Percentiles rank a stretch among this genome's conserved stretches.
These are phyloP conservation scores for Eleginops maclovinus DNA, from an alignment of 2,113 vertebrate genomes.

Conservation along the genomic window DNA sequence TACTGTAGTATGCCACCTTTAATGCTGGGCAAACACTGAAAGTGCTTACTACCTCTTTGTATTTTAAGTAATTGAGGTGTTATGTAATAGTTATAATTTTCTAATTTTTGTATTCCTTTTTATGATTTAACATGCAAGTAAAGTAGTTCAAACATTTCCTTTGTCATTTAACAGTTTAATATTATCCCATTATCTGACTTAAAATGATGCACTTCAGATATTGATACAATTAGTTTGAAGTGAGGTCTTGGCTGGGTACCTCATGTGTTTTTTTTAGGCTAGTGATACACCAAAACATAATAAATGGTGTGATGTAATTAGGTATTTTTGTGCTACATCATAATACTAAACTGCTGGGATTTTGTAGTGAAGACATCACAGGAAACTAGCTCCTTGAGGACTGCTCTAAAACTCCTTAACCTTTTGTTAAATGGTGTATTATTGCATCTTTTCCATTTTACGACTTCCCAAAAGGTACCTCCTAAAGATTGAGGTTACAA, in stretches of 20 bases:
- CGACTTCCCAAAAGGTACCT: neutral
- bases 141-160: constrained; percentile 20
- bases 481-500: constrained; percentile 16
- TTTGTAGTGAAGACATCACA: neutral
- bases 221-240: constrained; percentile 5
- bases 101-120: constrained; percentile 13
- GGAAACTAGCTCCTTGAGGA: neutral
- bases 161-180: neutral
- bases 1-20: neutral
- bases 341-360: neutral
- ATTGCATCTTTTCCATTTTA: neutral
- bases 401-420: neutral
- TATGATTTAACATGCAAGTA: constrained; percentile 24
- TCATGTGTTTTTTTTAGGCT: constrained; percentile 3
- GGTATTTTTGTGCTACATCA: neutral
- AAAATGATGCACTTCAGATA: neutral
- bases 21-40: constrained; percentile 30
- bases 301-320: neutral
- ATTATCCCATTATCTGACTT: neutral
- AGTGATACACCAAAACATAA: constrained; percentile 26
- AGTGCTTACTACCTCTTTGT: constrained; percentile 53
- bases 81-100: neutral
- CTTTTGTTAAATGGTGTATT: neutral
- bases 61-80: constrained; percentile 5
- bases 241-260: neutral